Conservation (phyloP, 2,113 vertebrate species). For the Regulus satrapa region DNA sequence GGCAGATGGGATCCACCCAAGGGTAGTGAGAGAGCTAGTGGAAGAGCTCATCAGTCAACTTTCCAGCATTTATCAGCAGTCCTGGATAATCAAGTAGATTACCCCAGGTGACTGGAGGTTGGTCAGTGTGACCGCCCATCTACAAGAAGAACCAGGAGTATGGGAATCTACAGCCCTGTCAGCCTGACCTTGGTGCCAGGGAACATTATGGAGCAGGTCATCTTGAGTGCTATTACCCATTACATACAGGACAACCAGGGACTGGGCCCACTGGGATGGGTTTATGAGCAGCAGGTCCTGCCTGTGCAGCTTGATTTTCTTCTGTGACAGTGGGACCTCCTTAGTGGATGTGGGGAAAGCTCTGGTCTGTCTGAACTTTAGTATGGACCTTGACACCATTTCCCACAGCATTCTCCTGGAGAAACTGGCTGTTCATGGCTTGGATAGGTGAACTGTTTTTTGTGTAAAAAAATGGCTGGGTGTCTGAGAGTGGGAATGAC, state of each 20-base stretch:
- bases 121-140: background rate
- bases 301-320: background rate
- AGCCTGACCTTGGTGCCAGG: accelerated
- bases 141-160: background rate
- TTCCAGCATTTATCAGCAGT: background rate
- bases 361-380: background rate
- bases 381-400: background rate
- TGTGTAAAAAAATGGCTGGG: background rate
- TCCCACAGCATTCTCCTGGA: background rate
- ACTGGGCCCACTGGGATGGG: background rate
- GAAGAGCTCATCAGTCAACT: background rate
- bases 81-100: background rate
- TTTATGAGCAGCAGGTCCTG: background rate
- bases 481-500: background rate
- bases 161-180: background rate
- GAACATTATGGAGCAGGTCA: background rate
- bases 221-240: background rate
- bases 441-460: background rate
- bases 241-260: background rate
- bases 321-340: background rate
- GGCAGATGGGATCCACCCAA: background rate
- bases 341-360: background rate
- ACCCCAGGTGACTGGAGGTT: background rate
- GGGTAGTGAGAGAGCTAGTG: background rate
- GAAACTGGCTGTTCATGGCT: background rate